Base-by-base conservation (phyloP, 2,888 invertebrate genomes). In the Tenthredo mesomela region DNA sequence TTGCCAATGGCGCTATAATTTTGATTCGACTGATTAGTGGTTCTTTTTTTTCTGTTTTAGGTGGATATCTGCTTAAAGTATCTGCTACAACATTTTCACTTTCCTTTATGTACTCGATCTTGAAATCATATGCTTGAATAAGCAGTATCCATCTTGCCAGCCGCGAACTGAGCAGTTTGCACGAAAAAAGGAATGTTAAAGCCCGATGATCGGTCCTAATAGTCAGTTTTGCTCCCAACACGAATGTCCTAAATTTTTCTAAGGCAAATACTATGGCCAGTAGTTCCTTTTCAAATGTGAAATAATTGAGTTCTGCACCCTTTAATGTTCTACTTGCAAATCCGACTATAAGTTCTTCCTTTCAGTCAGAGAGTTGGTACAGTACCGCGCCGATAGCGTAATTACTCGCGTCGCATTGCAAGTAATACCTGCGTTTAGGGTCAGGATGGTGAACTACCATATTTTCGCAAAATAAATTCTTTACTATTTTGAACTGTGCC, bases 211-310 rank as follows among this genome's bases (percentile, higher is more conserved):
- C 80, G 10, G 61, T 80, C 0, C 33, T 29, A 18, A 80, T 80
- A 1, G 61, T 80, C 0, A 80, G 9, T 6, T 29, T 58, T 29
- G 50, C 75, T 1, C 75, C 75, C 0, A 75, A 0, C 0, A 75
- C 4, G 9, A 50, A 50, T 2, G 50, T 25, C 21, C 75, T 21
- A 1, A 50, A 75, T 7, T 75, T 75, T 18, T 75, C 29, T 50
- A 75, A 12, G 4, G 58, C 80, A 2, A 18, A 25, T 1, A 86
- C 84, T 0, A 86, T 70, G 0, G 84, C 85, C 4, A 85, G 37
- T 0, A 85, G 43, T 82, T 87, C 86, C 29, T 86, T 86, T 54
- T 87, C 85, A 0, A 85, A 80, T 0, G 86, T 86, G 25, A 67
- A 80, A 33, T 86, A 87, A 0, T 29, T 15, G 12, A 86, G 12